phyloP scores from a whole-genome alignment of 2,113 vertebrate genomes.

The Neogale vison region DNA sequence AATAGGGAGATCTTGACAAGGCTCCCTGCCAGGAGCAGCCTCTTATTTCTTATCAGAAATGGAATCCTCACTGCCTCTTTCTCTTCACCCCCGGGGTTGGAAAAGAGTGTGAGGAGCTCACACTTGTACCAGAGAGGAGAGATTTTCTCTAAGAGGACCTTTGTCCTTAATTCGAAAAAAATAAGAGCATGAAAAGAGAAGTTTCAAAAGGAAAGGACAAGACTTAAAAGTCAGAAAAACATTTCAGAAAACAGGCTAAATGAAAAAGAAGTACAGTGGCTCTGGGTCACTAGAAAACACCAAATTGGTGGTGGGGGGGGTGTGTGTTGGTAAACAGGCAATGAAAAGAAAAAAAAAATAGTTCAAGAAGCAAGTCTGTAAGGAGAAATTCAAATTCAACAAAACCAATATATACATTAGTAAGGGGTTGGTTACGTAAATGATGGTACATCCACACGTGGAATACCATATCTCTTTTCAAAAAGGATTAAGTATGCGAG shows the following conservation, averaged over 20 bases:
- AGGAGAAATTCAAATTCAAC: background rate
- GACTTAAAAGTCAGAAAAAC: background rate
- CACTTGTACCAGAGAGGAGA: background rate
- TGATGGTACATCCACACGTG: background rate
- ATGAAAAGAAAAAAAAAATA: background rate
- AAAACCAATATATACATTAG: background rate
- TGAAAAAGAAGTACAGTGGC: background rate
- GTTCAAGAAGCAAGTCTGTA: background rate
- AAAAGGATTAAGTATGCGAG: slow-evolving; percentile 12
- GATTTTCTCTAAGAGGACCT: background rate
- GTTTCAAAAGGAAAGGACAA: background rate
- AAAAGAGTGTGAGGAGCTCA: background rate
- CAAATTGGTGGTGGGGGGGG: fast-evolving
- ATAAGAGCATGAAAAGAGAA: background rate
- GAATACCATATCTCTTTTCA: background rate
- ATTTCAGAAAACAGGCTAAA: background rate
- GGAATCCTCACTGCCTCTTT: background rate
- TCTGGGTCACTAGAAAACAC: background rate
- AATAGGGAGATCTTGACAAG: slow-evolving; percentile 51
- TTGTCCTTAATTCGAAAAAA: slow-evolving; percentile 10
- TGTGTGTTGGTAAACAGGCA: background rate
- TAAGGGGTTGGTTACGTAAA: background rate
- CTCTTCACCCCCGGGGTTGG: background rate
- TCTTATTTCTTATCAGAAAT: slow-evolving; percentile 35
- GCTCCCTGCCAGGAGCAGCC: slow-evolving; percentile 22